Conservation (phyloP, 2,113 vertebrate species). For the Sturnira hondurensis region DNA sequence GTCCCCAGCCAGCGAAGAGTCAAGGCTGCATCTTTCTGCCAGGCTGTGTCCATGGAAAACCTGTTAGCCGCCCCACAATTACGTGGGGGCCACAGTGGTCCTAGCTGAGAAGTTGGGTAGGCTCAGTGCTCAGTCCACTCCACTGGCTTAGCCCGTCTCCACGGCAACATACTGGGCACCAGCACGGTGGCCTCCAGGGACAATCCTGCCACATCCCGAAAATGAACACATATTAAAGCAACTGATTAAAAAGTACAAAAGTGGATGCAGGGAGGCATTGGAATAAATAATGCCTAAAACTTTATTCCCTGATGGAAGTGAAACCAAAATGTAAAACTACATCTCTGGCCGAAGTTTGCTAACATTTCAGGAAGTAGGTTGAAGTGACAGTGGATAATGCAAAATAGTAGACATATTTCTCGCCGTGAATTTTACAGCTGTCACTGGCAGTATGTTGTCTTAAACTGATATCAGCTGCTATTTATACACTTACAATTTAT, state of each 20-base stretch:
- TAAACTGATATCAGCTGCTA: constrained; percentile 76
- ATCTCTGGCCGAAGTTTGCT: constrained; percentile 60
- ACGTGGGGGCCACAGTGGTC: not conserved
- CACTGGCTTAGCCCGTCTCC: not conserved
- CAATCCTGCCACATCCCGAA: not conserved
- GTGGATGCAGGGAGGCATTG: not conserved
- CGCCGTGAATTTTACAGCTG: constrained; percentile 62
- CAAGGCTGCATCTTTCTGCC: constrained; percentile 2
- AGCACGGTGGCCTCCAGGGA: not conserved
- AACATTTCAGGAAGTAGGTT: constrained; percentile 60
- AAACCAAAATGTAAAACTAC: constrained; percentile 63
- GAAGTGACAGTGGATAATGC: constrained; percentile 51
- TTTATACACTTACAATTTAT: constrained; percentile 84
- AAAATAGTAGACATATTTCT: constrained; percentile 67
- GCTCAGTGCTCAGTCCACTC: not conserved
- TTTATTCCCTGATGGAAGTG: constrained; percentile 38
- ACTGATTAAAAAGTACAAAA: not conserved
- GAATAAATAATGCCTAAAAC: constrained; percentile 28
- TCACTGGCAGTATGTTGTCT: constrained; percentile 39
- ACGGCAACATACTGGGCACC: not conserved
- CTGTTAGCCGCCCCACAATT: not conserved
- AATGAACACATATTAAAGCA: constrained; percentile 1
- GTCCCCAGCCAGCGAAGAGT: not conserved
- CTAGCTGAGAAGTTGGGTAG: not conserved
- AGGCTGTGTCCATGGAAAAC: not conserved